Evolutionary conservation across 2,113 vertebrate genomes (phyloP).

Genomic region (Neogale vison): DNA sequence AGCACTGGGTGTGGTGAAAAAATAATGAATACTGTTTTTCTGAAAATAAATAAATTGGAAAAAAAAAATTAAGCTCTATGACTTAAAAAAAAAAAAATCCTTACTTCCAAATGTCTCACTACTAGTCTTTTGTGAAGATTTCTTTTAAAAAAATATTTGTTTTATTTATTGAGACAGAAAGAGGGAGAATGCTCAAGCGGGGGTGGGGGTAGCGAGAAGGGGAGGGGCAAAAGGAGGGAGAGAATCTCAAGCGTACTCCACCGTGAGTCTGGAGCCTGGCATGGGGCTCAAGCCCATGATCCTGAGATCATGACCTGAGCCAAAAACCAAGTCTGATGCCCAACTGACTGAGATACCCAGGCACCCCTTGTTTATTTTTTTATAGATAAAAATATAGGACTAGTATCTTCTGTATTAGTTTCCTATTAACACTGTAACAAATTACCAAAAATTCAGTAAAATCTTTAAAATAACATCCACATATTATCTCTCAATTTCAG

Average conservation of each 20-base stretch:
- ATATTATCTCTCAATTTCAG: background rate
- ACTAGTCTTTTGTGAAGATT: background rate
- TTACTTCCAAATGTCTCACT: background rate
- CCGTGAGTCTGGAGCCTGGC: background rate
- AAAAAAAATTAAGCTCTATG: too few relatives aligned
- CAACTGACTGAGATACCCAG: background rate
- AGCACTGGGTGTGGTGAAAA: too few relatives aligned
- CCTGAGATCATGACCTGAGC: background rate
- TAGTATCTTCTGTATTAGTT: background rate
- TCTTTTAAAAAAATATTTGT: too few relatives aligned
- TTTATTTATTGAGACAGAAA: too few relatives aligned
- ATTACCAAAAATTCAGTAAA: background rate
- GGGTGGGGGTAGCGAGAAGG: rapidly evolving
- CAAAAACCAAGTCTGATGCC: background rate
- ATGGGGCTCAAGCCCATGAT: background rate
- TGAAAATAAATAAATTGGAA: too few relatives aligned
- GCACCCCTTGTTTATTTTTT: background rate
- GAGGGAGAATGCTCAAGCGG: background rate
- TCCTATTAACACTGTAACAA: background rate
- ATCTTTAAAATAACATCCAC: background rate
- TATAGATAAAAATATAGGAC: background rate
- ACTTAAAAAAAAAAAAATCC: too few relatives aligned
- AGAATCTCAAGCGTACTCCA: background rate
- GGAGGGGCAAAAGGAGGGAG: background rate
- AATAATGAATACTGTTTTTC: too few relatives aligned